Conservation (phyloP, 2,797 vertebrate species). For the Hippopotamyrus pictus region DNA sequence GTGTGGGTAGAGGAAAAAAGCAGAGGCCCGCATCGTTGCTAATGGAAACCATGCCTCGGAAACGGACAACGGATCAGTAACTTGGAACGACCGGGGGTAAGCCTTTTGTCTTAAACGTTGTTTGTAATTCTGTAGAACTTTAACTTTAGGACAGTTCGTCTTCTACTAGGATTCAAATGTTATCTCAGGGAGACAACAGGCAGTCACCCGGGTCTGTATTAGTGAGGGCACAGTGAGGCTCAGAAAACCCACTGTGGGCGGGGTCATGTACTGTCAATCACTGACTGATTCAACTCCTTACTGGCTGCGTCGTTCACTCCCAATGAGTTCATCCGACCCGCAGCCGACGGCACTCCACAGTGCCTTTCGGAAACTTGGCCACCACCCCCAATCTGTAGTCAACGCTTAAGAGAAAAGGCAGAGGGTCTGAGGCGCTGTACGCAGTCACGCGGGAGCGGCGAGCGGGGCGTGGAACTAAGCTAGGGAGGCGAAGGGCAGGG, state of each 20-base stretch:
- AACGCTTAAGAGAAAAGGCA: constrained; percentile 68
- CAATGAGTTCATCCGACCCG: background rate
- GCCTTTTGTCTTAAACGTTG: constrained; percentile 24
- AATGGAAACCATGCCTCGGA: constrained; percentile 20
- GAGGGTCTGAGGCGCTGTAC: constrained; percentile 41
- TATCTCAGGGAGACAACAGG: background rate
- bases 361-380: background rate
- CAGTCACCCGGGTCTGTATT: background rate
- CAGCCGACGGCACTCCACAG: background rate
- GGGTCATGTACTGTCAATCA: background rate
- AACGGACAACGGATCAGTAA: background rate
- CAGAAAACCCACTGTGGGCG: background rate
- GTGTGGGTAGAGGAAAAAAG: background rate
- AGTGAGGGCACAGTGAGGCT: background rate
- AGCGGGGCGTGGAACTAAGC: constrained; percentile 20
- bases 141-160: background rate
- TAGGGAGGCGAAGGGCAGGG: constrained; percentile 8
- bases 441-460: constrained; percentile 15
- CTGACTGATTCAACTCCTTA: background rate
- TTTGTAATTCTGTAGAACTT: background rate
- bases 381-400: background rate
- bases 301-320: background rate
- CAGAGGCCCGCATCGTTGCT: background rate
- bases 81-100: background rate
- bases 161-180: background rate